Base-by-base conservation (phyloP, 2,888 invertebrate genomes). In the Thymelicus acteon region DNA sequence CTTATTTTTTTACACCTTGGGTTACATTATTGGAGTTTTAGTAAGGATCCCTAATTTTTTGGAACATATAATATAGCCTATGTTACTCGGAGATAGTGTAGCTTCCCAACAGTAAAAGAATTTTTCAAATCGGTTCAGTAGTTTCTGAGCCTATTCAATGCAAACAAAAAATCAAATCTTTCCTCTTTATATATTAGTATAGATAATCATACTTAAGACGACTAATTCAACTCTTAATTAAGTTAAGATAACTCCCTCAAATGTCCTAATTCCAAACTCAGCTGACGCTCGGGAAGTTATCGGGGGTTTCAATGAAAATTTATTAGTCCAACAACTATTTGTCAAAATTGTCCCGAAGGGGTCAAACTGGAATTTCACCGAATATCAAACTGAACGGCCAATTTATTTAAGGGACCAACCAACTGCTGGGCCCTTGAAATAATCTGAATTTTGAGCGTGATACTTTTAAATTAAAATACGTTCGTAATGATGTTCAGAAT, bases 241-340 rank as follows among this genome's bases (percentile, higher is more conserved):
- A 91, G 86, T 91, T 88, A 87, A 82, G 85, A 85, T 85, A 85
- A 91, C 87, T 91, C 84, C 77, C 82, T 84, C 83, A 88, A 89
- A 89, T 84, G 87, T 86, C 85, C 90, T 88, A 87, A 88, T 89
- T 90, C 82, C 81, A 80, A 85, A 83, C 82, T 87, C 84, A 83
- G 85, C 87, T 87, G 88, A 87, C 86, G 87, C 71, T 60, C 60
- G 63, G 80, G 82, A 91, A 90, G 84, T 89, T 92, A 89, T 87
- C 84, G 80, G 82, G 88, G 88, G 89, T 88, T 90, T 91, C 90
- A 90, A 90, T 90, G 91, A 86, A 90, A 92, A 92, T 92, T 90
- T 91, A 92, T 92, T 91, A 90, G 87, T 88, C 85, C 85, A 84
- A 82, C 83, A 87, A 92, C 92, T 93, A 92, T 92, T 92, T 90